phyloP scores from a whole-genome alignment of 2,797 vertebrate genomes.

The Euphonia xanthogaster region DNA sequence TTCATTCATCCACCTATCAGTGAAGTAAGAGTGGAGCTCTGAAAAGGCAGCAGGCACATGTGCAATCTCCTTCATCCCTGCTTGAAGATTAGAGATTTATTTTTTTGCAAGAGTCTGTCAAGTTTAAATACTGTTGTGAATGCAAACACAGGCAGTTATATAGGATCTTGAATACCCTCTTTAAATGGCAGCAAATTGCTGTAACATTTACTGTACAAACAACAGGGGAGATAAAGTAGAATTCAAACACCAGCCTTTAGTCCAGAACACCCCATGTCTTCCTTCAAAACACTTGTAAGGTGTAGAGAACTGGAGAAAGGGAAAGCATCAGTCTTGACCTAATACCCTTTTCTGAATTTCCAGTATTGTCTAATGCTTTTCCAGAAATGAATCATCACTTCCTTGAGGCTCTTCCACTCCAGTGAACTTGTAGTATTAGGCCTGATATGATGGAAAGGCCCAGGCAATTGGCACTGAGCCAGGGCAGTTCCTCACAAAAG shows the following conservation, averaged over 20 bases:
- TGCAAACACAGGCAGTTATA: neutral
- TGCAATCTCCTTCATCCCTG: neutral
- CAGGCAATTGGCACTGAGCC: neutral
- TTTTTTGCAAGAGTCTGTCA: neutral
- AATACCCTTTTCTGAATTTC: neutral
- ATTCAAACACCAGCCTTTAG: neutral
- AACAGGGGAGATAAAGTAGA: neutral
- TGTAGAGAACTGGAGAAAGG: neutral
- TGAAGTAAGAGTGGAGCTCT: neutral
- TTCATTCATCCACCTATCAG: neutral
- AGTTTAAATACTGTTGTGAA: neutral
- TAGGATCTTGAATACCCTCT: neutral
- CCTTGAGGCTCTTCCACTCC: conserved; percentile 11
- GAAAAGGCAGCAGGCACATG: neutral
- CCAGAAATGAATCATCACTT: neutral
- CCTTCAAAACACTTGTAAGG: neutral
- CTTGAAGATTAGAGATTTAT: neutral
- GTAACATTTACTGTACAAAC: neutral
- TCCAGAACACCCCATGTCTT: neutral
- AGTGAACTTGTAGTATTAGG: neutral
- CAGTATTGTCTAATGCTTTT: neutral
- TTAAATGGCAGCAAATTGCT: neutral
- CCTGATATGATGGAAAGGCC: neutral
- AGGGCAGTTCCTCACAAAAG: neutral
- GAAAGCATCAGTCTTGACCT: neutral